Percentiles rank a stretch among this genome's conserved stretches.
Evolutionary conservation across 2,888 invertebrate species (phyloP).

Genomic region (Zaprionus obscuricornis): DNA sequence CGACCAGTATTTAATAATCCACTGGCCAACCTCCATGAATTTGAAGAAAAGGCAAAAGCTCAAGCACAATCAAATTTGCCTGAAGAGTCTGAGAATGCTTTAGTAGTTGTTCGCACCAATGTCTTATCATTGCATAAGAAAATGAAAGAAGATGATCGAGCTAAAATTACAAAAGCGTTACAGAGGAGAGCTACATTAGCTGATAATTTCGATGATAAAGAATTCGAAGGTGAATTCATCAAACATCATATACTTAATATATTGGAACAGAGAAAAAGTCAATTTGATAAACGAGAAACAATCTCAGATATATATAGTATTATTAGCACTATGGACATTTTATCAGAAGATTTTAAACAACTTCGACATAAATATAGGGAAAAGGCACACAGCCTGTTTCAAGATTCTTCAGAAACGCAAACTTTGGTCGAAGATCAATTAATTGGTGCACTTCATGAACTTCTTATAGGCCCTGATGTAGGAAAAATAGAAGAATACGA

Average conservation of each 20-base stretch:
- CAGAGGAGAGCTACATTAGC: slow-evolving; percentile 1
- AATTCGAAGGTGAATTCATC: slow-evolving; percentile 10
- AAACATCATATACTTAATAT: too few species aligned
- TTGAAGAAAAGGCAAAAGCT: too few species aligned
- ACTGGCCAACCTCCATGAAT: too few species aligned
- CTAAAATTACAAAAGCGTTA: slow-evolving; percentile 28
- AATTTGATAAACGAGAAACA: rapidly evolving
- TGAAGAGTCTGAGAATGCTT: too few species aligned
- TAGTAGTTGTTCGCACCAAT: neutral
- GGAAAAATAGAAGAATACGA: slow-evolving; percentile 30
- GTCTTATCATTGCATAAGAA: slow-evolving; percentile 32
- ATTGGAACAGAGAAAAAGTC: neutral
- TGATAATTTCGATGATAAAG: neutral
- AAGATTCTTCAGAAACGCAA: slow-evolving; percentile 11
- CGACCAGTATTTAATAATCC: neutral
- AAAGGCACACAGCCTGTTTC: neutral
- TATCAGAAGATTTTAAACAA: slow-evolving; percentile 11
- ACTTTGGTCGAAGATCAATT: slow-evolving; percentile 22
- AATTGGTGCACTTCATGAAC: slow-evolving; percentile 17
- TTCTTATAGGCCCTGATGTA: slow-evolving; percentile 10
- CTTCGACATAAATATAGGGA: neutral
- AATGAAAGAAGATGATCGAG: slow-evolving; percentile 32
- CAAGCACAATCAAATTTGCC: too few species aligned
- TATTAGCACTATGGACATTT: slow-evolving; percentile 39
- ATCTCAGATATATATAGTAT: slow-evolving; percentile 4